Evolutionary conservation across 1,140 invertebrate species (phyloP).

Genomic region (Thalassaphorura encarpata): DNA sequence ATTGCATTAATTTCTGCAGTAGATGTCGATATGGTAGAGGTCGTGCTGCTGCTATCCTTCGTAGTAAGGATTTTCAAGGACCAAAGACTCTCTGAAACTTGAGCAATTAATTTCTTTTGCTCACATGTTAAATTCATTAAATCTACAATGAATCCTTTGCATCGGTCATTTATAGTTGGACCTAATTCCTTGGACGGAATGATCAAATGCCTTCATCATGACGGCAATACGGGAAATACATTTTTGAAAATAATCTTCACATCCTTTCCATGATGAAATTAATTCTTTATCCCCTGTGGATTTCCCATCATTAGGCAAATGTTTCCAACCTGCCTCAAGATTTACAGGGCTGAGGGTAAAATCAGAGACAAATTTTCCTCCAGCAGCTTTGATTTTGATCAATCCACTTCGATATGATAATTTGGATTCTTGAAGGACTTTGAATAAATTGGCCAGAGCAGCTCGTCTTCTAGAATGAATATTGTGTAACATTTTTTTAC

Average conservation of each 20-base stretch:
- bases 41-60: background rate
- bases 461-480: conserved; percentile 74
- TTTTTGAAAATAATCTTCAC: conserved; percentile 63
- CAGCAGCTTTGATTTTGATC: conserved; percentile 41
- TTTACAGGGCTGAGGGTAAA: conserved; percentile 48
- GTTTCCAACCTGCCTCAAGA: conserved; percentile 40
- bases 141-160: conserved; percentile 65
- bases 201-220: conserved; percentile 50
- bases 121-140: conserved; percentile 39
- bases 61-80: conserved; percentile 2
- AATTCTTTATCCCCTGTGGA: conserved; percentile 44
- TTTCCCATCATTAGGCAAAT: background rate
- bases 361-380: conserved; percentile 10
- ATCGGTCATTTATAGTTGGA: conserved; percentile 65
- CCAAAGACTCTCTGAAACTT: conserved; percentile 21
- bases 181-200: conserved; percentile 68
- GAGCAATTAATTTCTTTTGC: conserved; percentile 17
- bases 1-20: too few relatives aligned
- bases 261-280: conserved; percentile 55
- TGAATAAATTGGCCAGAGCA: conserved; percentile 72
- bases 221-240: conserved; percentile 56
- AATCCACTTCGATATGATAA: conserved; percentile 70
- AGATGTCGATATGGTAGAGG: too few relatives aligned
- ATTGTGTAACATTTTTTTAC: conserved; percentile 56
- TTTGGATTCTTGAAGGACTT: conserved; percentile 57